These are phyloP conservation scores for Xestia sexstrigata DNA, from an alignment of 2,888 invertebrate species.

Conservation along the genomic window DNA sequence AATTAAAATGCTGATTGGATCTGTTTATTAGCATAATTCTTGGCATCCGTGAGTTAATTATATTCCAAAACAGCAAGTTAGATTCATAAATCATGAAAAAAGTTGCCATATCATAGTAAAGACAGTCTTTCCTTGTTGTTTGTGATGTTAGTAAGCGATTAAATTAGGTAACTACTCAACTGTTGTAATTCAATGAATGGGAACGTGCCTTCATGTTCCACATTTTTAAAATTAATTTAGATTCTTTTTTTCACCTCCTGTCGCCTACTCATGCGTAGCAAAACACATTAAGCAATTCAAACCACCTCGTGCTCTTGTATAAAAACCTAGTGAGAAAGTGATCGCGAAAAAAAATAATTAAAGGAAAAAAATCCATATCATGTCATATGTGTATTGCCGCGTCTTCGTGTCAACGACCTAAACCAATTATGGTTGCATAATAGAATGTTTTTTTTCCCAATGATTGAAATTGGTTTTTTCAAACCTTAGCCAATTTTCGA, in stretches of 20 bases:
- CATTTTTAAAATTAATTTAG: slow-evolving; percentile 68
- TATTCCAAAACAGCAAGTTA: slow-evolving; percentile 16
- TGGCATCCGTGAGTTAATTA: slow-evolving; percentile 37
- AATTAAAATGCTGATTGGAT: slow-evolving; percentile 34
- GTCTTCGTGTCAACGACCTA: slow-evolving; percentile 83
- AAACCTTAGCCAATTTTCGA: slow-evolving; percentile 80
- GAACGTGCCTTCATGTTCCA: slow-evolving; percentile 56
- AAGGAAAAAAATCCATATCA: slow-evolving; percentile 71
- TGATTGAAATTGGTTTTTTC: slow-evolving; percentile 82
- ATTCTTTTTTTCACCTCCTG: slow-evolving; percentile 67
- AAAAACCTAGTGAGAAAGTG: slow-evolving; percentile 81
- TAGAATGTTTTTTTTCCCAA: slow-evolving; percentile 78
- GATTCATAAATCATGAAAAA: slow-evolving; percentile 32
- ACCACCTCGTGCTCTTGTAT: slow-evolving; percentile 65
- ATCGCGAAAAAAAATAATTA: slow-evolving; percentile 76
- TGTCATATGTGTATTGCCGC: slow-evolving; percentile 78
- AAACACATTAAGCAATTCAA: slow-evolving; percentile 75
- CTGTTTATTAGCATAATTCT: slow-evolving; percentile 30
- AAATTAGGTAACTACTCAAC: slow-evolving; percentile 22
- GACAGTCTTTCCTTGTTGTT: slow-evolving; percentile 43
- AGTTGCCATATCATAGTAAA: slow-evolving; percentile 26
- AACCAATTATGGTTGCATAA: slow-evolving; percentile 87
- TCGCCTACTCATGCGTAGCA: slow-evolving; percentile 77
- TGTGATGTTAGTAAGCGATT: slow-evolving; percentile 34
- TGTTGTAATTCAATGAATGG: slow-evolving; percentile 53